phyloP scores from a whole-genome alignment of 2,113 vertebrate species.

The Turdus rufiventris region DNA sequence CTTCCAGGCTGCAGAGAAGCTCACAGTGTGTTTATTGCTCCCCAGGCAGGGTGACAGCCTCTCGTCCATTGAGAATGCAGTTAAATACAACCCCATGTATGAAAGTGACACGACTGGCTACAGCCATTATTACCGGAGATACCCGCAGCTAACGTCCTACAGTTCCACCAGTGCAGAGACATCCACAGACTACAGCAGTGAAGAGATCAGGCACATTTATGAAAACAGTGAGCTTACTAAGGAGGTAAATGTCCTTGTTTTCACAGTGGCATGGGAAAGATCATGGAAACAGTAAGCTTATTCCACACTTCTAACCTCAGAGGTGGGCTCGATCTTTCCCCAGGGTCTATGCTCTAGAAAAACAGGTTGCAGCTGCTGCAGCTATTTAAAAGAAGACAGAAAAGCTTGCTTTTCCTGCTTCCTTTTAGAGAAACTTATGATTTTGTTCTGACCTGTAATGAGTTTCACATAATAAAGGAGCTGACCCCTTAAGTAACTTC shows the following conservation, averaged over 20 bases:
- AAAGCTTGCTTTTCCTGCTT: background rate
- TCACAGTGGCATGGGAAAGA: background rate
- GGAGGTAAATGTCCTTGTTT: slow-evolving; percentile 75
- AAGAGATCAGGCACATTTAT: slow-evolving; percentile 93
- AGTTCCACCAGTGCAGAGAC: slow-evolving; percentile 83
- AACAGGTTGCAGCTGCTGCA: background rate
- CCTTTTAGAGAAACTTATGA: background rate
- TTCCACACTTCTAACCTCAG: background rate
- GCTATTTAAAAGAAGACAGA: background rate
- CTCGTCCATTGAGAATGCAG: slow-evolving; percentile 84
- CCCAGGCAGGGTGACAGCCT: slow-evolving; percentile 81
- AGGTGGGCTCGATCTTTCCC: background rate
- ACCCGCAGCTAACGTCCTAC: slow-evolving; percentile 77
- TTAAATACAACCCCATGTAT: slow-evolving; percentile 90
- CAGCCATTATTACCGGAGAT: slow-evolving; percentile 81
- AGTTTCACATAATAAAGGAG: background rate
- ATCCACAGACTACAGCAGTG: slow-evolving; percentile 90
- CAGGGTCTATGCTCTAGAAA: background rate
- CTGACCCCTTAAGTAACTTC: background rate
- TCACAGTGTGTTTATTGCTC: slow-evolving; percentile 27
- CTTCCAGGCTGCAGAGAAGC: background rate
- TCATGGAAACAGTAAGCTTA: background rate
- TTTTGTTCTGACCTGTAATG: background rate
- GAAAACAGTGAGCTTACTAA: slow-evolving; percentile 90
- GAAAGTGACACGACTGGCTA: slow-evolving; percentile 84